A percentile compares a stretch with the other conserved stretches of the same genome.
These are phyloP conservation scores for Ips typographus DNA, from an alignment of 1,140 invertebrate genomes.

Conservation along the genomic window DNA sequence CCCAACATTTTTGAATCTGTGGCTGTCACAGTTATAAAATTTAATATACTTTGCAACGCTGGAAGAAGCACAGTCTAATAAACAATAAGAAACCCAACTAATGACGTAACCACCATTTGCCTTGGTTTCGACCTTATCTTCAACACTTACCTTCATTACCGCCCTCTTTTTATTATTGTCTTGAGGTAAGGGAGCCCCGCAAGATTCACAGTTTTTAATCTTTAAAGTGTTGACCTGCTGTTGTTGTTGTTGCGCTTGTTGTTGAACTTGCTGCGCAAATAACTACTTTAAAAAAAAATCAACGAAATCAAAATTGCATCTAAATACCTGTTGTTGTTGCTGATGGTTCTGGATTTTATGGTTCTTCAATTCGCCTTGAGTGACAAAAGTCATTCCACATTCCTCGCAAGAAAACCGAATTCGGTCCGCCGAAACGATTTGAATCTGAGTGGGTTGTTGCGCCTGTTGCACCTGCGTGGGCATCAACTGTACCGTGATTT, in stretches of 20 bases:
- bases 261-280: constrained; percentile 47
- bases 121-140: background rate
- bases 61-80: too few relatives aligned
- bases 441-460: constrained; percentile 54
- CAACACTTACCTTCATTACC: constrained; percentile 46
- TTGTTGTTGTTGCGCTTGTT: constrained; percentile 43
- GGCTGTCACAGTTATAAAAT: too few relatives aligned
- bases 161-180: constrained; percentile 52
- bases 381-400: constrained; percentile 59
- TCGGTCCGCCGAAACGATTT: constrained; percentile 64
- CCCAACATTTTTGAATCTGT: too few relatives aligned
- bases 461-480: constrained; percentile 43
- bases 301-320: background rate
- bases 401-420: constrained; percentile 61
- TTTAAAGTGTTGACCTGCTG: constrained; percentile 49
- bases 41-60: too few relatives aligned
- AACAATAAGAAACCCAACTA: too few relatives aligned
- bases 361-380: constrained; percentile 58
- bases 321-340: constrained; percentile 35
- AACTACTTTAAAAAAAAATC: constrained; percentile 12
- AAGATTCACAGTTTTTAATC: constrained; percentile 55
- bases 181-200: constrained; percentile 53
- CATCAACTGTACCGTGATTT: constrained; percentile 55
- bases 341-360: constrained; percentile 50
- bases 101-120: too few relatives aligned